A percentile compares a stretch with the other conserved stretches of the same genome.
These are phyloP conservation scores for Chauna torquata DNA, from an alignment of 2,113 vertebrate species.

Conservation along the genomic window DNA sequence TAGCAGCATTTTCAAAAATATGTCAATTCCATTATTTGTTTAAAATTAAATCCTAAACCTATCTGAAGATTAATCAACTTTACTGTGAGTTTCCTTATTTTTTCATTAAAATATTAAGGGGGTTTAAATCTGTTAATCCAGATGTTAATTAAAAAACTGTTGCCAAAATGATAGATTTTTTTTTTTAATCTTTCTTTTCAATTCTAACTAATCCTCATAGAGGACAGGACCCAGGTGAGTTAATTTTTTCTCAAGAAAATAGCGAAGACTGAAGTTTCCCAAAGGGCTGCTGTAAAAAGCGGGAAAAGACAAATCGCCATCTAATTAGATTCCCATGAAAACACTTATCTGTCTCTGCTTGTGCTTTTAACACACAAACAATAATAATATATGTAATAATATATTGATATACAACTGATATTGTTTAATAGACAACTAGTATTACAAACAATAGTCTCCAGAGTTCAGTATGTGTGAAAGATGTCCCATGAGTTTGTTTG, in stretches of 20 bases:
- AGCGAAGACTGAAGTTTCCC: not conserved
- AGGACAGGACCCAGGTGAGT: not conserved
- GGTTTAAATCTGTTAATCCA: not conserved
- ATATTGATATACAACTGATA: not conserved
- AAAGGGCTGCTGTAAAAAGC: not conserved
- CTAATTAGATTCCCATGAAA: not conserved
- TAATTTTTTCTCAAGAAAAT: not conserved
- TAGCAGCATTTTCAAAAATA: not conserved
- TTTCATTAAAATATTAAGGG: not conserved
- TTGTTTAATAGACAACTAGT: not conserved
- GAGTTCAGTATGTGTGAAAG: not conserved
- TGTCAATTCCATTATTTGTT: not conserved
- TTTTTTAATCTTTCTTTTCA: not conserved
- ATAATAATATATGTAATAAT: not conserved
- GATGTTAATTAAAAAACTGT: constrained; percentile 10
- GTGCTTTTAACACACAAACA: not conserved
- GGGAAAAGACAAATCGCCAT: not conserved
- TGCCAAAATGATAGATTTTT: not conserved
- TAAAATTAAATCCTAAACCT: not conserved
- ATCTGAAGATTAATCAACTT: not conserved
- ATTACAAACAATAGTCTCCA: not conserved
- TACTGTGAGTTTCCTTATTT: not conserved
- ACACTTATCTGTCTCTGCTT: not conserved
- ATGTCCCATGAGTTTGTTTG: not conserved
- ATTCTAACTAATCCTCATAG: not conserved